Conservation (phyloP, 1,140 invertebrate genomes). For the Formica exsecta region DNA sequence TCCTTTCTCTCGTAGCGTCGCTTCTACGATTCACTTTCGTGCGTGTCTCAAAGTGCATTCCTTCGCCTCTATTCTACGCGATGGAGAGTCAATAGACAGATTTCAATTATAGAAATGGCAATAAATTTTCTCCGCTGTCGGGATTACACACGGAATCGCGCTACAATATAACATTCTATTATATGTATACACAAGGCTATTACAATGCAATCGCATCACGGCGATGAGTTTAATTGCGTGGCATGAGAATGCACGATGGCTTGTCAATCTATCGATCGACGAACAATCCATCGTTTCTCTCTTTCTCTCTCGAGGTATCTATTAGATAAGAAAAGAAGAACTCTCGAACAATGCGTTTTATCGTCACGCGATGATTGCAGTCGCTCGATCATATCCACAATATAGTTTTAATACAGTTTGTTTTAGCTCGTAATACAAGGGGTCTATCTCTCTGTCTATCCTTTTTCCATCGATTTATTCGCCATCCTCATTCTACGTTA, state of each 20-base stretch:
- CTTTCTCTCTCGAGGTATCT: not conserved
- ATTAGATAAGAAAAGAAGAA: constrained; percentile 33
- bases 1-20: constrained; percentile 16
- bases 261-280: constrained; percentile 31
- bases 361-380: constrained; percentile 44
- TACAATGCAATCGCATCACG: constrained; percentile 39
- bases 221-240: constrained; percentile 49
- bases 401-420: constrained; percentile 61
- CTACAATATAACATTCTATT: constrained; percentile 48
- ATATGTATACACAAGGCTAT: not conserved
- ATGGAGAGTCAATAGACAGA: constrained; percentile 45
- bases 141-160: constrained; percentile 14
- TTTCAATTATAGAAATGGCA: constrained; percentile 34
- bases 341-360: constrained; percentile 33
- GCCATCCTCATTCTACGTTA: not conserved
- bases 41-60: constrained; percentile 32
- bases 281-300: constrained; percentile 22
- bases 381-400: constrained; percentile 21
- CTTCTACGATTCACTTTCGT: constrained; percentile 44
- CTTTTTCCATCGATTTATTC: not conserved
- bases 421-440: constrained; percentile 33
- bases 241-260: constrained; percentile 52
- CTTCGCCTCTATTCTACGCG: not conserved
- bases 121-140: constrained; percentile 35
- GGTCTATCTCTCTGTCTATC: not conserved